A percentile compares a stretch with the other conserved stretches of the same genome.
Evolutionary conservation across 2,113 vertebrate genomes (phyloP).

Genomic region (Cinclus cinclus): DNA sequence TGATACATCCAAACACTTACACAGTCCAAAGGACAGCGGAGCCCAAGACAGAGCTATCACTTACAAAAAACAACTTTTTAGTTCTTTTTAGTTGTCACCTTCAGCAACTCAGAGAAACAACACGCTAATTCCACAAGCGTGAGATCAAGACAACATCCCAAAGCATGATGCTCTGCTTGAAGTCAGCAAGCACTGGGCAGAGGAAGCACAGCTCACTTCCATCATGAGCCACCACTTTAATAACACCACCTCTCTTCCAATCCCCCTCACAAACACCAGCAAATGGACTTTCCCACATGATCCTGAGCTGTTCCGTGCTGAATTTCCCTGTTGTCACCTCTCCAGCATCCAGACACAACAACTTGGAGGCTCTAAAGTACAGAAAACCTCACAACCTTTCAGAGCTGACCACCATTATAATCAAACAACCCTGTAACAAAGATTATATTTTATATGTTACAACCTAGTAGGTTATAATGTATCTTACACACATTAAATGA

Average conservation of each 20-base stretch:
- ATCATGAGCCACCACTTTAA: fast-evolving
- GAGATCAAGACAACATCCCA: not conserved
- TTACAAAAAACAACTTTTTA: not conserved
- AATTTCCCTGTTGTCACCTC: not conserved
- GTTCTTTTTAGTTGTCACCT: not conserved
- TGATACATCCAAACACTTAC: not conserved
- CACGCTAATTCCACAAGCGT: not conserved
- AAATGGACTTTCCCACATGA: not conserved
- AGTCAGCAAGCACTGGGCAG: not conserved
- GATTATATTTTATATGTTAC: not conserved
- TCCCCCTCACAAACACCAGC: not conserved
- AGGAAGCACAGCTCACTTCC: not conserved
- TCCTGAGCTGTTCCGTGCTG: not conserved
- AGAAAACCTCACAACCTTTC: not conserved
- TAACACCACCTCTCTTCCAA: not conserved
- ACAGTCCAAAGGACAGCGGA: not conserved
- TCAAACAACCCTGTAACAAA: not conserved
- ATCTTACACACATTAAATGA: not conserved
- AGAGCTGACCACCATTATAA: not conserved
- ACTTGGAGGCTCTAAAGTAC: not conserved
- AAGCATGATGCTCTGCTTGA: fast-evolving
- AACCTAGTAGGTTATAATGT: not conserved
- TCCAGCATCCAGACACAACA: fast-evolving
- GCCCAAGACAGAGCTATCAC: not conserved
- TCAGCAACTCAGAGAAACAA: not conserved